Conservation (phyloP, 2,888 invertebrate species). For the Nymphalis urticae region DNA sequence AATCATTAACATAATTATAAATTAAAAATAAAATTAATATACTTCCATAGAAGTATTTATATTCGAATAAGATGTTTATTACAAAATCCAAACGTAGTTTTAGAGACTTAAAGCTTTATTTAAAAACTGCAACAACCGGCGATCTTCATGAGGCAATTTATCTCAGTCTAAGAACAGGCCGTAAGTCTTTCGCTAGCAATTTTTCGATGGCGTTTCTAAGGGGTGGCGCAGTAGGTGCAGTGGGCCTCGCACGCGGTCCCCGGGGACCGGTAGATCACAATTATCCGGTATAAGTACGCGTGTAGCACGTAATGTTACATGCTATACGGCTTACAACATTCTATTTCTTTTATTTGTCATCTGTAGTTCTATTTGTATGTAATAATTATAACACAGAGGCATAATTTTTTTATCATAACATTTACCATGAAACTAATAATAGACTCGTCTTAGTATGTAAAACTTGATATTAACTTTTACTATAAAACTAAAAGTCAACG, state of each 20-base stretch:
- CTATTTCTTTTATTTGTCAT: constrained; percentile 43
- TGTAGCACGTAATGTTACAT: constrained; percentile 56
- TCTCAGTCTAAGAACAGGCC: constrained; percentile 46
- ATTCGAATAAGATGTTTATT: no score
- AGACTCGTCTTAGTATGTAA: no score
- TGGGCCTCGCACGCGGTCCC: constrained; percentile 48
- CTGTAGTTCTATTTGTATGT: constrained; percentile 5
- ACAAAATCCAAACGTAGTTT: no score
- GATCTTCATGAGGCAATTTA: constrained; percentile 40
- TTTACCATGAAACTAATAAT: no score
- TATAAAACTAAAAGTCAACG: no score
- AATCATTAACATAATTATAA: background rate
- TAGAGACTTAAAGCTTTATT: constrained; percentile 10
- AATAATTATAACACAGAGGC: background rate
- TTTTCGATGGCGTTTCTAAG: constrained; percentile 48
- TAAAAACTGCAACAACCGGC: constrained; percentile 24
- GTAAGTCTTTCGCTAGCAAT: constrained; percentile 54
- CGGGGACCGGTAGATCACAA: constrained; percentile 72
- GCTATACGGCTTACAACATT: constrained; percentile 46
- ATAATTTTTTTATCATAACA: no score
- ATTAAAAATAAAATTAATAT: no score
- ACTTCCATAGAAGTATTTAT: no score
- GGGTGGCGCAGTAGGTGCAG: constrained; percentile 50
- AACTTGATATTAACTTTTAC: no score
- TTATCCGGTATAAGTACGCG: constrained; percentile 60